A percentile compares a stretch with the other conserved stretches of the same genome.
Conservation (phyloP, 2,888 invertebrate species). For the Ctena decussata region DNA sequence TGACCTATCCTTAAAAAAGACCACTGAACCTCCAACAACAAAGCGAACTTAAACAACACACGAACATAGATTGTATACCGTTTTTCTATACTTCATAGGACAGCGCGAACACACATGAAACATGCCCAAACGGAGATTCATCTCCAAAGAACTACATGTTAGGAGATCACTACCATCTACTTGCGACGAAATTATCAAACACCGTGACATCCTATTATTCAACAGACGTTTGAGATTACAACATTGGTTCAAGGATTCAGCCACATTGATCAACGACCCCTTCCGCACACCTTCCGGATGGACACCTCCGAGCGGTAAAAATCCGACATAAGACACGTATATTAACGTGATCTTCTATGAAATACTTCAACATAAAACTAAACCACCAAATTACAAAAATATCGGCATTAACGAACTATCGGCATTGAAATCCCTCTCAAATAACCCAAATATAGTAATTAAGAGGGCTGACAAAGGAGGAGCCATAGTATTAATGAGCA, state of each 20-base stretch:
- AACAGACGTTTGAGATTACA: neutral
- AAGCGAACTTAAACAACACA: no score
- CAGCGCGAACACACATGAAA: neutral
- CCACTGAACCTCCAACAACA: no score
- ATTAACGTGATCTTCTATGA: neutral
- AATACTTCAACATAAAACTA: neutral
- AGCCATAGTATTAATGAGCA: constrained; percentile 19
- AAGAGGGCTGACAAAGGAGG: constrained; percentile 26
- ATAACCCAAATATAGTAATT: neutral
- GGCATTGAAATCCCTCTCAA: neutral
- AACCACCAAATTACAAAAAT: constrained; percentile 3
- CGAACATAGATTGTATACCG: neutral
- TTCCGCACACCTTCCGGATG: neutral
- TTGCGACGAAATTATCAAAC: neutral
- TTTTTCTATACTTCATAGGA: neutral
- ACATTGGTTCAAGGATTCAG: neutral
- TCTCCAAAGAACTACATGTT: no score
- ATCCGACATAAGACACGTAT: neutral
- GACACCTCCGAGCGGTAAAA: neutral
- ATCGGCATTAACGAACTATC: neutral
- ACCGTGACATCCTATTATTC: neutral
- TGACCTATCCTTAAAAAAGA: neutral
- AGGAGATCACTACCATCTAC: neutral
- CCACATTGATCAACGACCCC: neutral
- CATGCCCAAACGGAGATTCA: neutral